Evolutionary conservation across 1,140 invertebrate species (phyloP).

Genomic region (Caenorhabditis tropicalis): DNA sequence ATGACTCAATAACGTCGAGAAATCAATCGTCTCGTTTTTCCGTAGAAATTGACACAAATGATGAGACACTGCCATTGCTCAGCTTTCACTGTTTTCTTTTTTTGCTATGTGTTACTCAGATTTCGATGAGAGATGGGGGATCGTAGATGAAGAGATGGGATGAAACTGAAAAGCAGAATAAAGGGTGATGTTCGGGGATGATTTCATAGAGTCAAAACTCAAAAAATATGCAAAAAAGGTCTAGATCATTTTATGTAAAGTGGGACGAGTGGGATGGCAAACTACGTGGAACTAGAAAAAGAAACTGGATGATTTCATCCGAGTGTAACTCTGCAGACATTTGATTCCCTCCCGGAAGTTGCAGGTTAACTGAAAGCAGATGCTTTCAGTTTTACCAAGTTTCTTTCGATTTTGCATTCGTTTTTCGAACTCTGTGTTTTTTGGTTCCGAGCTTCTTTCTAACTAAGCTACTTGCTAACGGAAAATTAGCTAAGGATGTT

Average conservation of each 20-base stretch:
- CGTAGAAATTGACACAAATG: slow-evolving; percentile 40
- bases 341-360: slow-evolving; percentile 42
- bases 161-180: not conserved
- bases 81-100: not conserved
- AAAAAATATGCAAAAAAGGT: slow-evolving; percentile 21
- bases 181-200: not conserved
- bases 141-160: not conserved
- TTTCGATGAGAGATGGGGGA: not conserved
- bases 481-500: too few relatives aligned
- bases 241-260: slow-evolving; percentile 3
- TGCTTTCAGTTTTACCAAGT: not conserved
- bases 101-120: not conserved
- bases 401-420: not conserved
- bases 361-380: slow-evolving; percentile 41
- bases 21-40: slow-evolving; percentile 40
- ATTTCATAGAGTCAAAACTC: not conserved
- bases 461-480: too few relatives aligned
- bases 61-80: slow-evolving; percentile 33
- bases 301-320: slow-evolving; percentile 37
- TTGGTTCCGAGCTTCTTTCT: too few relatives aligned
- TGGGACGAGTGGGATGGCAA: slow-evolving; percentile 1
- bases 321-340: slow-evolving; percentile 29
- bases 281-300: slow-evolving; percentile 35
- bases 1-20: slow-evolving; percentile 37
- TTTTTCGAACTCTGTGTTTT: not conserved